Evolutionary conservation across 2,113 vertebrate species (phyloP), one percentile per base, ranked within the genome.

Genomic region (Ailuropoda melanoleuca): DNA sequence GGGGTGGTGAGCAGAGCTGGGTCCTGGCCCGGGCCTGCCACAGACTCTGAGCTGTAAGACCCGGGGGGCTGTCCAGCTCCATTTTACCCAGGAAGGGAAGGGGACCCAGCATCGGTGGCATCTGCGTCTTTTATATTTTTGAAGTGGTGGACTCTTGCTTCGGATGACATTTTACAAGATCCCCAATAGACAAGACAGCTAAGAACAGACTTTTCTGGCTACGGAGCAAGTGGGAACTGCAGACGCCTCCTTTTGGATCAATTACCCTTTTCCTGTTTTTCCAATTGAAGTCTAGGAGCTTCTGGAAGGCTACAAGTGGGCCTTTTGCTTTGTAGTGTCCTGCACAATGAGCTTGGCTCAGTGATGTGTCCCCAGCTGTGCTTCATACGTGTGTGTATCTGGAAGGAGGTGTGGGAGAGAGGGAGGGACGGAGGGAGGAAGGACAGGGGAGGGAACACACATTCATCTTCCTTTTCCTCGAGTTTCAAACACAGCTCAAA

Each of bases 71-170:
- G 12, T 48, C 84, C 0, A 0, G 1, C 50, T 64, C 77, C 34
- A 34, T 53, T 37, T 17, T 4, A 26, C 0, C 21, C 8, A 50
- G 55, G 13, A n/a, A 48, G n/a, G 31, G 4, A 34, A 26, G 26
- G 4, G 0, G 19, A 8, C 3, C 8, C 19, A 46, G 50, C 18
- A 2, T 8, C 8, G 0, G n/a, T 0, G 4, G 5, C 26, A 43
- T 43, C 29, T 0, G 23, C 15, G 34, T n/a, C 26, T 24, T 70
- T 15, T 1, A 21, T 23, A 64, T 70, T 46, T 46, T 64, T 46
- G 37, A 77, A 56, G 72, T 19, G 46, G 60, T 12, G 5, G 64
- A 29, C 2, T 6, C 17, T 31, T 37, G 50, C 60, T 68, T 89
- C 12, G 48, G 46, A 37, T 12, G 78, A 60, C 77, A 82, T 56